phyloP scores from a whole-genome alignment of 1,140 invertebrate genomes.

The Scylla paramamosain region DNA sequence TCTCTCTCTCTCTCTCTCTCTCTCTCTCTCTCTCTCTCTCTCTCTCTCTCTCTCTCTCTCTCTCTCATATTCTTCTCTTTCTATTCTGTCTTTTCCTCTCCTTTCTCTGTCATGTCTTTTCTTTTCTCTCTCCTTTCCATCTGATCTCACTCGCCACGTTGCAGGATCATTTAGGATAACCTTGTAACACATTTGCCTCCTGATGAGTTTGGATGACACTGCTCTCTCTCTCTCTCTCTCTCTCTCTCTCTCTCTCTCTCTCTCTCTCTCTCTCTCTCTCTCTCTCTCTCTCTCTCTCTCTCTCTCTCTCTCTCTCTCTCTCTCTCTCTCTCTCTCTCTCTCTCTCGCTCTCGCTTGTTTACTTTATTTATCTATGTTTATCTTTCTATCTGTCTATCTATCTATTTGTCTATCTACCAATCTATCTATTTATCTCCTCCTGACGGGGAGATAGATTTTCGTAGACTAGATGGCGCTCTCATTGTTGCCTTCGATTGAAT shows the following conservation, averaged over 20 bases:
- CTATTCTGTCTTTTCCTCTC: not conserved
- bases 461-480: not conserved
- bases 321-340: not conserved
- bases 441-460: not conserved
- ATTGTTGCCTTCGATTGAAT: not conserved
- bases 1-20: not conserved
- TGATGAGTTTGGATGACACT: too few relatives aligned
- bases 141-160: too few relatives aligned
- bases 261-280: not conserved
- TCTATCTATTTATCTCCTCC: not conserved
- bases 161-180: too few relatives aligned
- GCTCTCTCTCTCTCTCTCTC: not conserved
- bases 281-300: slow-evolving; percentile 21
- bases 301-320: slow-evolving; percentile 25
- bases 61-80: not conserved
- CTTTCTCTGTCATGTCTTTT: not conserved
- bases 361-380: not conserved
- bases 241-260: not conserved
- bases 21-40: not conserved
- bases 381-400: too few relatives aligned
- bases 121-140: not conserved
- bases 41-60: not conserved
- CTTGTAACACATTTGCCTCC: too few relatives aligned
- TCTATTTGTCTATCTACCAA: too few relatives aligned
- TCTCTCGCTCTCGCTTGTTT: not conserved